Evolutionary conservation across 2,113 vertebrate genomes (phyloP), one percentile per base, ranked within the genome.

Genomic region (Sebastes schlegelii): DNA sequence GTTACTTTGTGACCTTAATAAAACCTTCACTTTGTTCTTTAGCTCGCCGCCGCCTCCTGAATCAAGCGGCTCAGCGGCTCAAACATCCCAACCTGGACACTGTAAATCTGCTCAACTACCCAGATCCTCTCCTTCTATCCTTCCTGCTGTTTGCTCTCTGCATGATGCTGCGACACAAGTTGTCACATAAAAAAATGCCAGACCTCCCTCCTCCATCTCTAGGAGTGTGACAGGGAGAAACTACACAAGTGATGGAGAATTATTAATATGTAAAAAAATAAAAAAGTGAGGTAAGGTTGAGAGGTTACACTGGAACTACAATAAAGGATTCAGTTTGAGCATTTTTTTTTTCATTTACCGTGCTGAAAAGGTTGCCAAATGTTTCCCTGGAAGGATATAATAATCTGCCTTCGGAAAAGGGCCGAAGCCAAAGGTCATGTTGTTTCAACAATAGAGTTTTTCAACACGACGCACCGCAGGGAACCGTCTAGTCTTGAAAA

Each of bases 1-100:
- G 89, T 93, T 92, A 89, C 88, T 94, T 92, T 94, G 94, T 90
- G 92, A 92, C 91, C 88, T 90, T 86, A 90, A 91, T 92, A 94
- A 93, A 94, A 92, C 77, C 91, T 89, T 91, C 90, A 92, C 82
- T 79, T 77, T 83, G 46, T 62, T 26, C 76, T 89, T 89, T 87
- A 76, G 71, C 76, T 71, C 43, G 54, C 80, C 2, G 61, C 79
- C 17, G 42, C 68, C 64, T 80, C 57, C 82, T 83, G 74, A 87
- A 87, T 92, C 90, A 85, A 68, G 83, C 14, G 26, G 82, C 82
- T 77, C 65, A 88, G 73, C 43, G 13, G 64, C 74, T 34, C 14
- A 84, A 79, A 88, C 43, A 77, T 74, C 46, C 82, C 71, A 6
- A 42, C 42, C 0, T 40, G 77, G 54, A 79, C 57, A 45, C 70